phyloP scores from a whole-genome alignment of 2,797 vertebrate species.

The Manis pentadactyla region DNA sequence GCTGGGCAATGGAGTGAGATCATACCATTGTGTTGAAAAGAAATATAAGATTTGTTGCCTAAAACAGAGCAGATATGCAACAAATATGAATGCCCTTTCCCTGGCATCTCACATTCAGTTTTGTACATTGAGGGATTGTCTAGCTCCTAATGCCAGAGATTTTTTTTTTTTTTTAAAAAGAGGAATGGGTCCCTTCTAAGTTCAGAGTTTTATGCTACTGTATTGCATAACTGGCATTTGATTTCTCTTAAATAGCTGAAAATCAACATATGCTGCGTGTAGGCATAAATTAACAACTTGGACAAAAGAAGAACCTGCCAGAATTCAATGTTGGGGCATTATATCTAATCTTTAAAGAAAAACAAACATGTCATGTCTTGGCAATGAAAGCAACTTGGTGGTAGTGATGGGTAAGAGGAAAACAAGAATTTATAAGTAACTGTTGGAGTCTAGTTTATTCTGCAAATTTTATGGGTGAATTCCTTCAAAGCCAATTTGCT shows the following conservation, averaged over 20 bases:
- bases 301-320: constrained; percentile 48
- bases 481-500: constrained; percentile 44
- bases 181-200: not conserved
- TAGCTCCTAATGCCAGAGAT: not conserved
- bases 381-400: constrained; percentile 12
- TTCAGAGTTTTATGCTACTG: not conserved
- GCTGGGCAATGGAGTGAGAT: not conserved
- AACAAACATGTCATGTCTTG: not conserved
- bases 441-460: constrained; percentile 50
- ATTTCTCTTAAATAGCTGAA: constrained; percentile 39
- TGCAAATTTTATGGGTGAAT: constrained; percentile 65
- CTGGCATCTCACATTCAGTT: not conserved
- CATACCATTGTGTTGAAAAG: not conserved
- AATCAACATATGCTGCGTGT: not conserved
- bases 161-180: not conserved
- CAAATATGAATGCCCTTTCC: not conserved
- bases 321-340: constrained; percentile 32
- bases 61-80: not conserved
- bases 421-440: constrained; percentile 40
- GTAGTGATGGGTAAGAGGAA: constrained; percentile 2
- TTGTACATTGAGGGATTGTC: not conserved
- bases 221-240: not conserved
- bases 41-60: not conserved
- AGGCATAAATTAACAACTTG: constrained; percentile 22
- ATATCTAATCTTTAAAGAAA: not conserved